Evolutionary conservation across 2,888 invertebrate species (phyloP).

Genomic region (Xestia rhomboidea): DNA sequence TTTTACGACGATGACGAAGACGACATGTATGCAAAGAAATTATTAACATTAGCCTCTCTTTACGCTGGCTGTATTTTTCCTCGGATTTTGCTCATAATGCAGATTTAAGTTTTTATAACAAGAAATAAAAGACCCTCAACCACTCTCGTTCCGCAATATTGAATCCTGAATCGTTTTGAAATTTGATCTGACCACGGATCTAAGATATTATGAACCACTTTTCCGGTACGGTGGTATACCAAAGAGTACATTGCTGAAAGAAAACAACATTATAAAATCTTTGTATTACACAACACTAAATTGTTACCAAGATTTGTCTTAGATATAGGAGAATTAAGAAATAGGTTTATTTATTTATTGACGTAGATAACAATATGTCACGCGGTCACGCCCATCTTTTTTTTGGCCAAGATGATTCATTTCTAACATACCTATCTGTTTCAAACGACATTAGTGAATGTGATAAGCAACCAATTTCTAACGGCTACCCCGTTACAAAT

Average conservation of each 20-base stretch:
- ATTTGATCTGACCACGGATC: not conserved
- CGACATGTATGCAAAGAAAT: slow-evolving; percentile 27
- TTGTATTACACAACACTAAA: not conserved
- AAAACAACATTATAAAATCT: not conserved
- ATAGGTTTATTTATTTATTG: slow-evolving; percentile 17
- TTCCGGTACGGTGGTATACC: not conserved
- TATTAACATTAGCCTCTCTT: slow-evolving; percentile 37
- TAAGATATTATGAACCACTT: not conserved
- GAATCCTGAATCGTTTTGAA: not conserved
- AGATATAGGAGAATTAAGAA: slow-evolving; percentile 17
- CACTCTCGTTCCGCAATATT: not conserved
- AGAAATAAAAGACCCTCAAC: not conserved
- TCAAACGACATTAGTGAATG: not conserved
- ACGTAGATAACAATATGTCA: slow-evolving; percentile 18
- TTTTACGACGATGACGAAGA: slow-evolving; percentile 42
- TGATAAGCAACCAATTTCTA: too few species aligned
- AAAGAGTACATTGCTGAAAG: not conserved
- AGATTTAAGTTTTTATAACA: not conserved
- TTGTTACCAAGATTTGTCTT: slow-evolving; percentile 9
- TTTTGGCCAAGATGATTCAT: slow-evolving; percentile 26
- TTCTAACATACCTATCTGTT: slow-evolving; percentile 4
- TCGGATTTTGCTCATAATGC: slow-evolving; percentile 13
- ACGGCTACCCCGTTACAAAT: not conserved
- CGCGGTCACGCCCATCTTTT: slow-evolving; percentile 14
- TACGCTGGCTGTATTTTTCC: slow-evolving; percentile 6